Evolutionary conservation across 2,888 invertebrate genomes (phyloP).

Genomic region (Schrankia costaestrigalis): DNA sequence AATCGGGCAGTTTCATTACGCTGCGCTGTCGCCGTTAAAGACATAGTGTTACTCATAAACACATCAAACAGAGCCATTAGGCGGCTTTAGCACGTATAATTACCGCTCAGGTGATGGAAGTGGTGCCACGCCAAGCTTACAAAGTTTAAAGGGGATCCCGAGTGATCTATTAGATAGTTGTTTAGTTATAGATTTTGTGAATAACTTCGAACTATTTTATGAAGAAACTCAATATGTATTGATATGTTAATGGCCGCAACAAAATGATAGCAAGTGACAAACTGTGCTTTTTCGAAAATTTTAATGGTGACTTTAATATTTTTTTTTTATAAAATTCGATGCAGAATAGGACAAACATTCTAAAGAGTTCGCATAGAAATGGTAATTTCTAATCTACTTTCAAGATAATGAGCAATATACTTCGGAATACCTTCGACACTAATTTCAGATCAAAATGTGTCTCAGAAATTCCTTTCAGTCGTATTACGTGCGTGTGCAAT

Average conservation of each 20-base stretch:
- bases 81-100: slow-evolving; percentile 50
- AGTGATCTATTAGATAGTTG: slow-evolving; percentile 23
- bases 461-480: background rate
- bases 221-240: too few species aligned
- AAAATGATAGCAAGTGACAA: too few species aligned
- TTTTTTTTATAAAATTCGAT: too few species aligned
- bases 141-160: slow-evolving; percentile 9
- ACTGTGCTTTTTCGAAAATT: too few species aligned
- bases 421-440: too few species aligned
- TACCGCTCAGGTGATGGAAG: slow-evolving; percentile 28
- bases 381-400: too few species aligned
- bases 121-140: slow-evolving; percentile 11
- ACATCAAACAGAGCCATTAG: slow-evolving; percentile 46
- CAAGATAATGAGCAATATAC: too few species aligned
- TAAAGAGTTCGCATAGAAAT: too few species aligned
- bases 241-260: too few species aligned
- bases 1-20: slow-evolving; percentile 48
- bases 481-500: background rate
- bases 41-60: slow-evolving; percentile 45
- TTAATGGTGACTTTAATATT: too few species aligned
- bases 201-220: slow-evolving; percentile 20
- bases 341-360: too few species aligned
- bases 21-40: slow-evolving; percentile 34
- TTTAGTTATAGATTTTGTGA: slow-evolving; percentile 10
- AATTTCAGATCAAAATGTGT: too few species aligned